Conservation (phyloP, 2,888 invertebrate species). For the Agonopterix alstromeriana region DNA sequence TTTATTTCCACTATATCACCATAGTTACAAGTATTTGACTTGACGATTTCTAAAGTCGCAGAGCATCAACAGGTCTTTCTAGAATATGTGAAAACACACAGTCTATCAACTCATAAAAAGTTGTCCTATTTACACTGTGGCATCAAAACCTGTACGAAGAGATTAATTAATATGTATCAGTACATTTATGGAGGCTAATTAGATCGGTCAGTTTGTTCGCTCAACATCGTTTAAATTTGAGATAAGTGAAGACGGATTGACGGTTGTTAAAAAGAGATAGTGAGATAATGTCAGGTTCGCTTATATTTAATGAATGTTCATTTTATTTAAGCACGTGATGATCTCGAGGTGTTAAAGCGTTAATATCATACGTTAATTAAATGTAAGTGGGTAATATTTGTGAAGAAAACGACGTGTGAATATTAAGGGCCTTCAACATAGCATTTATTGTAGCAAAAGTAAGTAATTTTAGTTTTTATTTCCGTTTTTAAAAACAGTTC, state of each 20-base stretch:
- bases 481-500: too few species aligned
- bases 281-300: constrained; percentile 16
- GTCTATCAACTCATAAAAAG: constrained; percentile 2
- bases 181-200: constrained; percentile 45
- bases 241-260: constrained; percentile 28
- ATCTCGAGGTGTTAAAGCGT: background rate
- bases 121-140: constrained; percentile 1
- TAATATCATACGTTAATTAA: too few species aligned
- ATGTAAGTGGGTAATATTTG: too few species aligned
- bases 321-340: background rate
- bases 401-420: too few species aligned
- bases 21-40: too few species aligned
- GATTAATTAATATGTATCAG: constrained; percentile 51
- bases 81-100: background rate
- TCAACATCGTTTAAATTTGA: constrained; percentile 28
- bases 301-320: constrained; percentile 4
- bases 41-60: too few species aligned
- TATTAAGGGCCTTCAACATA: too few species aligned
- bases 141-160: constrained; percentile 3
- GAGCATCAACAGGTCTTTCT: too few species aligned
- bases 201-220: constrained; percentile 24
- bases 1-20: too few species aligned
- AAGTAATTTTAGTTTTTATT: too few species aligned
- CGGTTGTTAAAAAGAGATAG: constrained; percentile 13
- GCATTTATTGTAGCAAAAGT: too few species aligned